phyloP scores from a whole-genome alignment of 2,888 invertebrate genomes.

The Oegoconia quadripuncta region DNA sequence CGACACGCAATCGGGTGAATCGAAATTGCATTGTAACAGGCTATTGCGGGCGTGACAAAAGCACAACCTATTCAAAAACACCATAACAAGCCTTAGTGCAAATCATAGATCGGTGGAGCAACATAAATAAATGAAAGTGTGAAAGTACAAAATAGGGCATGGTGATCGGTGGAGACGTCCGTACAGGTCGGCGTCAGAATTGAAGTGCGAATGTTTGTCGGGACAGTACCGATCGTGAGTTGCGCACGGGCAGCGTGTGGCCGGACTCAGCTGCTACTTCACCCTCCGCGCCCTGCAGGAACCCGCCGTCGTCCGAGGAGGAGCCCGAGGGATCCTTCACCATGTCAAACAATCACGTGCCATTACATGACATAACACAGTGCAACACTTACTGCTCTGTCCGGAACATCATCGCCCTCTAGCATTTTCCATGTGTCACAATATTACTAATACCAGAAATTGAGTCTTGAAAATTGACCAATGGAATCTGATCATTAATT shows the following conservation, averaged over 20 bases:
- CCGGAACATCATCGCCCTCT: constrained; percentile 30
- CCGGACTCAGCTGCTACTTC: constrained; percentile 60
- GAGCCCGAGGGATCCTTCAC: constrained; percentile 74
- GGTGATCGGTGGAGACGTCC: constrained; percentile 10
- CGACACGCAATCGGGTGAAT: constrained; percentile 25
- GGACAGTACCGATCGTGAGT: constrained; percentile 67
- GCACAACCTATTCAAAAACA: constrained; percentile 48
- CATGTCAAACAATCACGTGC: constrained; percentile 60
- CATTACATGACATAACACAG: constrained; percentile 33
- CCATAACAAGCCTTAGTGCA: constrained; percentile 68
- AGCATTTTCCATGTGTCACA: constrained; percentile 21
- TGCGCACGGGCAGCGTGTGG: constrained; percentile 77
- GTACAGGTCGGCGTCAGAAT: constrained; percentile 33
- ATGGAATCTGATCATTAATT: not conserved
- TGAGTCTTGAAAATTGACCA: not conserved
- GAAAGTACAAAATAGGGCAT: constrained; percentile 12
- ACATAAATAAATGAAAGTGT: constrained; percentile 49
- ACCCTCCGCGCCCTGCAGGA: constrained; percentile 59
- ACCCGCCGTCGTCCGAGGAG: constrained; percentile 76
- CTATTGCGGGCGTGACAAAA: constrained; percentile 44
- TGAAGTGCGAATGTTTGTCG: constrained; percentile 37
- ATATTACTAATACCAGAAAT: not conserved
- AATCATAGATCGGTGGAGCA: constrained; percentile 66
- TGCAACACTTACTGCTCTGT: constrained; percentile 46
- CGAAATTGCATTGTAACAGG: constrained; percentile 25